Conservation (phyloP, 2,113 vertebrate genomes). For the Genyomyrus donnyi region DNA sequence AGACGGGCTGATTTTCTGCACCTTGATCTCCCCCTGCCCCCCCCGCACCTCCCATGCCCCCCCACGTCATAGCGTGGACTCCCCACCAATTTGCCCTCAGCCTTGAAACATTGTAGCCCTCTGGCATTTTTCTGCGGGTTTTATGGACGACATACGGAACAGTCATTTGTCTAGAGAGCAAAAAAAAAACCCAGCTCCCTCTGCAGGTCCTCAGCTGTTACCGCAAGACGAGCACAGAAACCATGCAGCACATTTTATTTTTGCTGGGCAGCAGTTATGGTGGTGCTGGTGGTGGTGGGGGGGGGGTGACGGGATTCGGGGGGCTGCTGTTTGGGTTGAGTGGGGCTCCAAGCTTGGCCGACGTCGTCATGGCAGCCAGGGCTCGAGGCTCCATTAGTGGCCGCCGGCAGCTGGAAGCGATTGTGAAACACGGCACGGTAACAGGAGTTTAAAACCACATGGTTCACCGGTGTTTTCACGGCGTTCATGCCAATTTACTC, state of each 20-base stretch:
- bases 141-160: neutral
- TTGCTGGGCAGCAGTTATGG: neutral
- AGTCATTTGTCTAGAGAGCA: slow-evolving; percentile 6
- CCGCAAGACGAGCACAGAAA: slow-evolving; percentile 4
- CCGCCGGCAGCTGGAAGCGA: slow-evolving; percentile 87
- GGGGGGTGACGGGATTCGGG: neutral
- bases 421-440: slow-evolving; percentile 68
- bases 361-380: slow-evolving; percentile 52
- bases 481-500: slow-evolving; percentile 74
- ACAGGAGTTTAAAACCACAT: slow-evolving; percentile 80
- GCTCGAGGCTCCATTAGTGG: slow-evolving; percentile 60
- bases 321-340: slow-evolving; percentile 19
- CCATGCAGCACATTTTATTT: neutral
- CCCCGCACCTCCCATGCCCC: neutral
- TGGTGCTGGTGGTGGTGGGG: neutral
- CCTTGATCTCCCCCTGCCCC: neutral
- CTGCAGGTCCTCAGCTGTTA: neutral
- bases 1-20: neutral
- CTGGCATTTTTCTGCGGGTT: neutral
- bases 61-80: neutral
- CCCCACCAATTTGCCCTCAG: neutral
- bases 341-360: slow-evolving; percentile 48
- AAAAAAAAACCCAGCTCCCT: neutral
- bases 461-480: slow-evolving; percentile 79
- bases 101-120: neutral